Evolutionary conservation across 2,888 invertebrate species (phyloP).

Genomic region (Athetis lepigone): DNA sequence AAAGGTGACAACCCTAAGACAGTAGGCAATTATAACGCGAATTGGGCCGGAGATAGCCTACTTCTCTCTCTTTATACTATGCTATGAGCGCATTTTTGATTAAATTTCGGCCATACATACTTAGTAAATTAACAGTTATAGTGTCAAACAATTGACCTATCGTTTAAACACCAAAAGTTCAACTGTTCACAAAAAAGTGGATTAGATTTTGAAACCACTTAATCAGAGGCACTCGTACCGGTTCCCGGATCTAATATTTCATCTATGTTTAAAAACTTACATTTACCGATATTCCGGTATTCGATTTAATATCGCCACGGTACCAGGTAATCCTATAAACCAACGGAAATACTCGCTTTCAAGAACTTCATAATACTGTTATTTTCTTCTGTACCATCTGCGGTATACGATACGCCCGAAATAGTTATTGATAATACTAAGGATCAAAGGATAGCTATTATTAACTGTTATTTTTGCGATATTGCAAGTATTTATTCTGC

Average conservation of each 20-base stretch:
- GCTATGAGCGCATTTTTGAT: too few species aligned
- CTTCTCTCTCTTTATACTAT: too few species aligned
- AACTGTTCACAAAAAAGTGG: conserved; percentile 27
- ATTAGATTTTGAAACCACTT: conserved; percentile 45
- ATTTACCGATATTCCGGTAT: conserved; percentile 46
- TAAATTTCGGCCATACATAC: not conserved
- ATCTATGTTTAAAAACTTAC: conserved; percentile 55
- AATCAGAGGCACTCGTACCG: conserved; percentile 45
- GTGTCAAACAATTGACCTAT: conserved; percentile 7
- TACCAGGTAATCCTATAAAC: conserved; percentile 71
- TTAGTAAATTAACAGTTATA: not conserved
- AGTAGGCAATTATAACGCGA: too few species aligned
- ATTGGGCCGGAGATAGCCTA: too few species aligned
- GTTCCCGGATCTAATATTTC: conserved; percentile 44
- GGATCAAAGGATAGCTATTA: conserved; percentile 63
- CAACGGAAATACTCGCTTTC: conserved; percentile 65
- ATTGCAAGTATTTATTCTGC: conserved; percentile 34
- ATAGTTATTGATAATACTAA: conserved; percentile 58
- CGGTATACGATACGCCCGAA: conserved; percentile 39
- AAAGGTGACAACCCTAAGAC: too few species aligned
- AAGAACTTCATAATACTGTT: conserved; percentile 70
- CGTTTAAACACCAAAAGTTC: conserved; percentile 12
- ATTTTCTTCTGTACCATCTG: conserved; percentile 60
- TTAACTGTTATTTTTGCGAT: conserved; percentile 54
- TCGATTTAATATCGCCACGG: conserved; percentile 64